Evolutionary conservation across 2,113 vertebrate species (phyloP).

Genomic region (Neolamprologus cancellatus): DNA sequence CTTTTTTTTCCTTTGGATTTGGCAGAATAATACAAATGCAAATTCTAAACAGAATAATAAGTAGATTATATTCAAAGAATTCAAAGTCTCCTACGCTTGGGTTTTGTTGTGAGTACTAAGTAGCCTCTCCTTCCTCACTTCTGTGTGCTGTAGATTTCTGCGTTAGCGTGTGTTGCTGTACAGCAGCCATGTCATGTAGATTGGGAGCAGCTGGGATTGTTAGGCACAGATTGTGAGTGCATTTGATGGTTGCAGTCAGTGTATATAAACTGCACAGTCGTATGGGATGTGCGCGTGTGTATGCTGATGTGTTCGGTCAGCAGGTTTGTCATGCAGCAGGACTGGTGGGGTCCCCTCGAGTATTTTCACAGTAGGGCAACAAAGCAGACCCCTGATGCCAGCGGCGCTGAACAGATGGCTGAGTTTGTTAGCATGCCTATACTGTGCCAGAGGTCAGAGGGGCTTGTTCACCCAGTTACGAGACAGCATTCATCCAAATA

Average conservation of each 20-base stretch:
- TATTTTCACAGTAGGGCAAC: not conserved
- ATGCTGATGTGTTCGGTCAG: not conserved
- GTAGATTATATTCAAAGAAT: not conserved
- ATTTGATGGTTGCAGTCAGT: not conserved
- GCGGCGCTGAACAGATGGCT: conserved; percentile 43
- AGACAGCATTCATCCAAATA: conserved; percentile 17
- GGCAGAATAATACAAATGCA: not conserved
- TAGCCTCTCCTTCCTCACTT: not conserved
- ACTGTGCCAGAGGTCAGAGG: conserved; percentile 34
- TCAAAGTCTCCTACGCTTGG: not conserved
- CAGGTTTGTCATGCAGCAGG: conserved; percentile 3
- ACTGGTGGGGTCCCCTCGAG: conserved; percentile 8
- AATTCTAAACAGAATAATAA: not conserved
- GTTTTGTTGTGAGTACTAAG: not conserved
- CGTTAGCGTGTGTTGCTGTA: not conserved
- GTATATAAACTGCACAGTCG: not conserved
- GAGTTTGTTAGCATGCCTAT: conserved; percentile 31
- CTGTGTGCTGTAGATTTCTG: not conserved
- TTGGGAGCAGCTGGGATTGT: not conserved
- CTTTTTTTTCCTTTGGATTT: not conserved
- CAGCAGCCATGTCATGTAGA: not conserved
- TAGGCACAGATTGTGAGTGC: not conserved
- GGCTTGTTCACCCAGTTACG: not conserved
- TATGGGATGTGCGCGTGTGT: not conserved
- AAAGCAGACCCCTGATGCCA: not conserved